phyloP scores from a whole-genome alignment of 1,140 invertebrate genomes.

The Teleopsis dalmanni region DNA sequence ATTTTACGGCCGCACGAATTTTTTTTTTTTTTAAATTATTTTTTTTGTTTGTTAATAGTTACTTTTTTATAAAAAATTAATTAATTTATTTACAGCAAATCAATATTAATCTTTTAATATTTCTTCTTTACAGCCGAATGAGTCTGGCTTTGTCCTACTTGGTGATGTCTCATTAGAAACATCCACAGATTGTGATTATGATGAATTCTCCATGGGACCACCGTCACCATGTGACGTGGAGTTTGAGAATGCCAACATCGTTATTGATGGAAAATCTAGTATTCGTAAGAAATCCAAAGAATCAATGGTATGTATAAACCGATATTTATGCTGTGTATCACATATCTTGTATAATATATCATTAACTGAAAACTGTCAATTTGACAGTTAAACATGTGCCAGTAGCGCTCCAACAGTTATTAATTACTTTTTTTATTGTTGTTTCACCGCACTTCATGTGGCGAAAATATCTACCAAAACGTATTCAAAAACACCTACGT shows the following conservation, averaged over 20 bases:
- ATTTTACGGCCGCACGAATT: too few species aligned
- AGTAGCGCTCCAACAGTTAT: too few species aligned
- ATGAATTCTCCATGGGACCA: constrained; percentile 54
- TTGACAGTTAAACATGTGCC: too few species aligned
- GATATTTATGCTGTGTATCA: too few species aligned
- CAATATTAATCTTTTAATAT: constrained; percentile 7
- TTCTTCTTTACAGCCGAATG: constrained; percentile 50
- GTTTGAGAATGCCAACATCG: constrained; percentile 80
- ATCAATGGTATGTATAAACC: constrained; percentile 38
- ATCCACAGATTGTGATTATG: constrained; percentile 55
- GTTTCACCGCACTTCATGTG: too few species aligned
- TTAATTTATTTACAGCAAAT: too few species aligned
- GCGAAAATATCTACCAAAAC: too few species aligned
- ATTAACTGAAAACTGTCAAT: too few species aligned
- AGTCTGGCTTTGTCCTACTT: constrained; percentile 56
- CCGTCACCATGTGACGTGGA: constrained; percentile 73
- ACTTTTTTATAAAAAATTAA: background rate
- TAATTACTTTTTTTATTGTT: too few species aligned
- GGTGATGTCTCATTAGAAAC: constrained; percentile 52
- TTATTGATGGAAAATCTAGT: constrained; percentile 79
- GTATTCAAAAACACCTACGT: too few species aligned
- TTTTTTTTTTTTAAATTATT: background rate
- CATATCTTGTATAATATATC: too few species aligned
- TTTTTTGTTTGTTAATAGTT: background rate
- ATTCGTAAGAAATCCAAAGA: constrained; percentile 57